Conservation (phyloP, 2,888 invertebrate species). For the Sesamia inferens region DNA sequence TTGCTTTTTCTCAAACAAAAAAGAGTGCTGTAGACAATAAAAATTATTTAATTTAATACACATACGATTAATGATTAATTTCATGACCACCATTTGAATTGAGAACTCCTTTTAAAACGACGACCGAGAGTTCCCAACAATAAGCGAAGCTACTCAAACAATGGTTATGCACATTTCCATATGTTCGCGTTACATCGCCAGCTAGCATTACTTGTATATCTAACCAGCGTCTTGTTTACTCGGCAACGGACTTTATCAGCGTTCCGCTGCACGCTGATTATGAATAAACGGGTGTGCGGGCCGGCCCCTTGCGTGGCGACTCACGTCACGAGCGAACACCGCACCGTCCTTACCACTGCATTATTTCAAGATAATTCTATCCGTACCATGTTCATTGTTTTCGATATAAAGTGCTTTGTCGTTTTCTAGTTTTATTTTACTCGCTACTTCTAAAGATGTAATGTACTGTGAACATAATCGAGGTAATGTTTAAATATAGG, state of each 20-base stretch:
- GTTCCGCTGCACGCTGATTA: constrained; percentile 38
- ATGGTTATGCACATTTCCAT: constrained; percentile 30
- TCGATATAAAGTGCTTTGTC: constrained; percentile 70
- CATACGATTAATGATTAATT: constrained; percentile 8
- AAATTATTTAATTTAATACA: constrained; percentile 1
- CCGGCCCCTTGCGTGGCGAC: constrained; percentile 80
- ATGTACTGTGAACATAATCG: constrained; percentile 47
- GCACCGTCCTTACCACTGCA: constrained; percentile 74
- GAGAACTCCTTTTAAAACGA: constrained; percentile 45
- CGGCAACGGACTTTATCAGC: constrained; percentile 63
- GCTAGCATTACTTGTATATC: constrained; percentile 16
- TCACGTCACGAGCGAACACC: constrained; percentile 82
- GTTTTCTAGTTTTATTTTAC: constrained; percentile 34
- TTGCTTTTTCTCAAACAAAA: not conserved
- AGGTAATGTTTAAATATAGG: constrained; percentile 18
- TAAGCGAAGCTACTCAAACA: constrained; percentile 38
- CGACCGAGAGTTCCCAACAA: constrained; percentile 47
- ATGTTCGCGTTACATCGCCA: constrained; percentile 51
- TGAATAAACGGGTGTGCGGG: constrained; percentile 72
- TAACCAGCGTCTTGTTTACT: constrained; percentile 47
- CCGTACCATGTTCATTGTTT: constrained; percentile 59
- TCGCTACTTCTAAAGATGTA: constrained; percentile 13
- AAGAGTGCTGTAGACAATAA: not conserved
- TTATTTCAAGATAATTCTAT: constrained; percentile 69
- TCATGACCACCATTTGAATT: constrained; percentile 35